These are phyloP conservation scores for Danio tinwini DNA, from an alignment of 2,797 vertebrate species.

Conservation along the genomic window DNA sequence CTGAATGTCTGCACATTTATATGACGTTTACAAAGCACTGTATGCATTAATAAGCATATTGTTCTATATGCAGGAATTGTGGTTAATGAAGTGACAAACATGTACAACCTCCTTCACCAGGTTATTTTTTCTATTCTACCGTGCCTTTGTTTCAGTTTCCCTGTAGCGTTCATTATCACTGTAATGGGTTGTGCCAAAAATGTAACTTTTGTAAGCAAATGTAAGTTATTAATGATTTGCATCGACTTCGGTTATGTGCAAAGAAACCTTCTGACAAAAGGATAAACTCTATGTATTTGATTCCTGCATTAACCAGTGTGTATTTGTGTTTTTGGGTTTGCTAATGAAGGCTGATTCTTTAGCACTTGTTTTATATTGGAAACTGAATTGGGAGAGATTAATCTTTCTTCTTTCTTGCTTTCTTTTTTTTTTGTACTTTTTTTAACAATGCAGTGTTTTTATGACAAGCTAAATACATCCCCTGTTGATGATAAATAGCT, in stretches of 20 bases:
- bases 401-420: neutral
- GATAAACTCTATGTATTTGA: neutral
- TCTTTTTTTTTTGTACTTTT: neutral
- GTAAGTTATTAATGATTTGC: neutral
- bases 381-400: neutral
- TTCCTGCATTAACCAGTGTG: neutral
- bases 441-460: neutral
- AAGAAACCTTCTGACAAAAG: neutral
- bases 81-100: neutral
- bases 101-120: slow-evolving; percentile 3
- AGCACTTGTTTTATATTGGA: neutral
- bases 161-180: neutral
- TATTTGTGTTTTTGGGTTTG: neutral
- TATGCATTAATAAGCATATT: neutral
- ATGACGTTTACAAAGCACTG: slow-evolving; percentile 38
- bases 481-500: neutral
- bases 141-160: slow-evolving; percentile 22
- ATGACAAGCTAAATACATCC: neutral
- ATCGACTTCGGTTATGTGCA: neutral
- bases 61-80: too few relatives aligned
- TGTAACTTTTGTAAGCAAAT: slow-evolving; percentile 5
- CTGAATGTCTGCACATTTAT: slow-evolving; percentile 35
- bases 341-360: neutral
- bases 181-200: slow-evolving; percentile 34
- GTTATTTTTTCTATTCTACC: neutral